Base-by-base conservation (phyloP, 2,797 vertebrate species). In the Gymnothorax javanicus region DNA sequence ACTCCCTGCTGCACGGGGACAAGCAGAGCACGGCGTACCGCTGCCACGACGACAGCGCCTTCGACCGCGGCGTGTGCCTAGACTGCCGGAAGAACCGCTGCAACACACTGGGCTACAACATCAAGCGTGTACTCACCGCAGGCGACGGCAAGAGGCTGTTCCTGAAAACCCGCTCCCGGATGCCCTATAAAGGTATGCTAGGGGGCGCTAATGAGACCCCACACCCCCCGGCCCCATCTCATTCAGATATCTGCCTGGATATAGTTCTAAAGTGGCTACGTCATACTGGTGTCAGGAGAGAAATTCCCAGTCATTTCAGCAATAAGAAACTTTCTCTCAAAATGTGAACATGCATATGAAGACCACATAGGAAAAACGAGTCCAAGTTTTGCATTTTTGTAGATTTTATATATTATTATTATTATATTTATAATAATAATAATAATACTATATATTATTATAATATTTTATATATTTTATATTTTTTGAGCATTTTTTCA, bases 101-200 rank as follows among this genome's bases (percentile, higher is more conserved):
- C 93, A 99, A 98, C 94, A 96, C 95, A 0, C 92, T 99, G 87
- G 98, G 98, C 91, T 99, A 98, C 91, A 89, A 96, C 73, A 94
- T 97, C 92, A 94, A 95, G 91, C 95, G 88, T 90, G 91, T 95
- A 25, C 91, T 3, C 12, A 91, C 91, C 12, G 91, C 91, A 0
- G 89, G 86, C 81, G 90, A 89, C 84, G 96, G 95, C 90, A 97
- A 94, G 90, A 96, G 15, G 84, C 96, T 99, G 64, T 99, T 96
- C 90, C 91, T 99, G 83, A 95, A 96, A 90, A 99, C 98, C 0
- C 93, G 96, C 83, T 92, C 97, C 0, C 90, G 93, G 27, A 95
- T 97, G 95, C 98, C 98, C 17, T 99, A 97, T 92, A 99, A 97
- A 97, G 96, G 98, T 99, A 93, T 15, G 94, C 88, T 2, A 7